Evolutionary conservation across 2,888 invertebrate species (phyloP), one percentile per base, ranked within the genome.

Genomic region (Diogma glabrata): DNA sequence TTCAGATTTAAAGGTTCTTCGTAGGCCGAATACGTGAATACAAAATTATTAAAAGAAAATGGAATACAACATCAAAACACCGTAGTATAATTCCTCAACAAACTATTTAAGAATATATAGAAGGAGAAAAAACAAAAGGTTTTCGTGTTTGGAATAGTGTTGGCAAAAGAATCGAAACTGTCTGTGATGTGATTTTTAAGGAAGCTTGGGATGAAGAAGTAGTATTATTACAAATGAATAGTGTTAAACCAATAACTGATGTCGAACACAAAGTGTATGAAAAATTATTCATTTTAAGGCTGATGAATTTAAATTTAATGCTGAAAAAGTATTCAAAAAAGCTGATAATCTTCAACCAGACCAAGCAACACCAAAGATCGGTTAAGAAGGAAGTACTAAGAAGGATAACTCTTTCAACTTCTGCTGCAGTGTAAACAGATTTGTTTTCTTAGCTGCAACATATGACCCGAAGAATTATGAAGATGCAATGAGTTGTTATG

Each of bases 41-140:
- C 48, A 16, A 43, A 47, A 22, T 48, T 54, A 9, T 23, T 53
- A 12, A 36, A 20, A 6, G 36, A 52, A 40, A 30, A 14, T 3
- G 54, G 53, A 14, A 55, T 55, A 28, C 33, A 43, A 8, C 55
- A 55, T 52, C 53, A 56, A 36, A 51, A 14, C 4, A 50, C 54
- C 20, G 53, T 55, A 7, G 38, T 52, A 17, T 57, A 56, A 54
- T 55, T 19, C 56, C 57, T 26, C 38, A 58, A 51, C 54, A 57
- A 50, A 57, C 55, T 45, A 54, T 55, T 14, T 26, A 17, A 12
- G 14, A 16, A 38, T 16, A 38, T 17, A 16, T 16, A 7, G 38
- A 38, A 16, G 2, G 16, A 17, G 47, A 51, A 8, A 12, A 17
- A 3, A 17, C 12, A 12, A 51, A 47, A 16, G 36, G 36, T 7